These are phyloP conservation scores for Pollicipes pollicipes DNA, from an alignment of 1,140 invertebrate species.

Conservation along the genomic window DNA sequence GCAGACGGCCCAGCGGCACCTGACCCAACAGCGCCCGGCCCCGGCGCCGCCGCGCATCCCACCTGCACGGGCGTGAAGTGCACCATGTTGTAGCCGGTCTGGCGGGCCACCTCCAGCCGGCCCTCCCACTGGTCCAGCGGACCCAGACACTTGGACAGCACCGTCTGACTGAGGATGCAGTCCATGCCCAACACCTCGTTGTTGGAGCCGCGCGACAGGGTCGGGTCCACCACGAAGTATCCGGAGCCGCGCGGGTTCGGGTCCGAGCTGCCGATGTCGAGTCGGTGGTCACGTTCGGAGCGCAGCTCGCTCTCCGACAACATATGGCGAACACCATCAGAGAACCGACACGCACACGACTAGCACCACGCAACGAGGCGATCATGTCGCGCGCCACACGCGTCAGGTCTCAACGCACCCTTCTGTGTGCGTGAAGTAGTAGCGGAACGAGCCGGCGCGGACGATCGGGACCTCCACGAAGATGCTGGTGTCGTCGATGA, in stretches of 20 bases:
- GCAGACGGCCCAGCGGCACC: not conserved
- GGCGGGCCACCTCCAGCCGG: constrained; percentile 65
- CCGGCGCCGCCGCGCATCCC: constrained; percentile 10
- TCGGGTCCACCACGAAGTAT: constrained; percentile 80
- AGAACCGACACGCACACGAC: not conserved
- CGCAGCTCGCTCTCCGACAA: too few species aligned
- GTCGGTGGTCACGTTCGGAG: not conserved
- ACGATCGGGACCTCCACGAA: too few species aligned
- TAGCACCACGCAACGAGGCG: not conserved
- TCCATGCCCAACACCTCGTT: constrained; percentile 53
- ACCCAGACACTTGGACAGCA: constrained; percentile 85
- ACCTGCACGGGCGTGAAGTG: constrained; percentile 94
- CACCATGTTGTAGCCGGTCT: constrained; percentile 87
- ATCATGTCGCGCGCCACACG: not conserved
- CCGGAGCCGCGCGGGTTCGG: constrained; percentile 47
- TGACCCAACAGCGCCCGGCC: too few species aligned
- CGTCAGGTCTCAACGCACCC: not conserved
- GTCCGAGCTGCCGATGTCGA: constrained; percentile 8
- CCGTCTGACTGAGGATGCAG: constrained; percentile 78
- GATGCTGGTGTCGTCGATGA: too few species aligned
- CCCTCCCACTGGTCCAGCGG: constrained; percentile 69
- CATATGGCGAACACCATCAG: too few species aligned
- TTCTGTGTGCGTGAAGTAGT: too few species aligned
- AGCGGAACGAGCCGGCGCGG: too few species aligned
- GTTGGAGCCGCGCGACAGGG: constrained; percentile 34